phyloP scores from a whole-genome alignment of 2,113 vertebrate genomes.

The Heterochromis multidens region DNA sequence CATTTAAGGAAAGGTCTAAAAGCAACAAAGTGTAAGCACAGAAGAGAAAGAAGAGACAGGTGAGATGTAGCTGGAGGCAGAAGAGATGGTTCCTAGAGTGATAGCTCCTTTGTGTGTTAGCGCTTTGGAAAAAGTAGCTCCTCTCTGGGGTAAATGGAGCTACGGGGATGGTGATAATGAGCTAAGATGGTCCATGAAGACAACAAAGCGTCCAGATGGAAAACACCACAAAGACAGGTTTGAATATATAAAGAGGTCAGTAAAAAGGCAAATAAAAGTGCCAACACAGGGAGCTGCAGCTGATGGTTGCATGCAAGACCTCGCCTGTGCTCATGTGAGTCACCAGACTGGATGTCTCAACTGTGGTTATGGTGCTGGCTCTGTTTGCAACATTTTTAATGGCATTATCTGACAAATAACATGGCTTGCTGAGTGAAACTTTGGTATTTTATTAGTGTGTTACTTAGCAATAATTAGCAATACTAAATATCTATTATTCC shows the following conservation, averaged over 20 bases:
- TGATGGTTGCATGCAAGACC: too few species aligned
- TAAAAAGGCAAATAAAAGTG: too few species aligned
- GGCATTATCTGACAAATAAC: too few species aligned
- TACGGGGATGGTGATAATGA: neutral
- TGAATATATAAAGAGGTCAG: neutral
- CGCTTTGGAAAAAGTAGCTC: slow-evolving; percentile 7
- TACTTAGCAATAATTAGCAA: too few species aligned
- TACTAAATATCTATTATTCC: too few species aligned
- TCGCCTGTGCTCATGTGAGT: too few species aligned
- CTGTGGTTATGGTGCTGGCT: too few species aligned
- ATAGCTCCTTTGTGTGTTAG: neutral
- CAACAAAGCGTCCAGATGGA: neutral
- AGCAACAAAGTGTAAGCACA: neutral
- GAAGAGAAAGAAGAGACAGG: neutral
- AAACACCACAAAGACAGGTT: neutral
- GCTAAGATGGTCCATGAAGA: neutral
- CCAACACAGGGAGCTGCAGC: too few species aligned
- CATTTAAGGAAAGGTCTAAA: neutral
- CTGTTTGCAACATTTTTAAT: too few species aligned
- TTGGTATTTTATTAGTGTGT: too few species aligned
- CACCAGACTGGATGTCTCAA: too few species aligned
- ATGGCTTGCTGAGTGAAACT: too few species aligned
- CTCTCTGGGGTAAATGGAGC: neutral
- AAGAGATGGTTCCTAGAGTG: neutral
- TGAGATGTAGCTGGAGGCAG: neutral